A percentile compares a stretch with the other conserved stretches of the same genome.
Conservation (phyloP, 2,113 vertebrate species). For the Periophthalmodon schlosseri region DNA sequence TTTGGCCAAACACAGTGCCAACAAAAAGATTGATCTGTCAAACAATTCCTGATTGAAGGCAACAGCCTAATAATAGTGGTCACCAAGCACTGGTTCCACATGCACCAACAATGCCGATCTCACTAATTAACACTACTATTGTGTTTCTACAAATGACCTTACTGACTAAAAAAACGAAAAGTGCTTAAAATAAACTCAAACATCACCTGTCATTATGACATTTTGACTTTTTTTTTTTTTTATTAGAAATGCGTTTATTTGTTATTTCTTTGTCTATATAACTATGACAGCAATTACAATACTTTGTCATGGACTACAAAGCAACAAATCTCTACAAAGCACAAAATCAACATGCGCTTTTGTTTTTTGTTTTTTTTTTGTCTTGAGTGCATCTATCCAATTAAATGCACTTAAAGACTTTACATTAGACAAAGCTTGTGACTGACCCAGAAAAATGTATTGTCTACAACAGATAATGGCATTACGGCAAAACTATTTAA, state of each 20-base stretch:
- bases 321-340: slow-evolving; percentile 5
- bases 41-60: slow-evolving; percentile 5
- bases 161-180: slow-evolving; percentile 1
- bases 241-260: neutral
- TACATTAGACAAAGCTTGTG: slow-evolving; percentile 13
- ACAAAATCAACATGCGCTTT: slow-evolving; percentile 16
- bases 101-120: neutral
- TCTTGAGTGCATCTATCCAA: slow-evolving; percentile 23
- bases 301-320: neutral
- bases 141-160: neutral
- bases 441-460: slow-evolving; percentile 36
- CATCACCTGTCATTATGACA: neutral
- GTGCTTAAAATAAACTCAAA: slow-evolving; percentile 6
- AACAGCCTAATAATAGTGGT: slow-evolving; percentile 9
- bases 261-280: neutral
- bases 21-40: neutral
- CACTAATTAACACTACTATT: slow-evolving; percentile 3
- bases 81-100: neutral
- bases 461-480: slow-evolving; percentile 36
- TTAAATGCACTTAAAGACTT: slow-evolving; percentile 37
- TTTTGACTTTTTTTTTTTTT: neutral
- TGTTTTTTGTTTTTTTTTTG: slow-evolving; percentile 28
- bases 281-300: slow-evolving; percentile 3
- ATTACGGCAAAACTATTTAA: slow-evolving; percentile 37
- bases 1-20: neutral